Base-by-base conservation (phyloP, 2,888 invertebrate genomes). In the Hirudinaria manillensis region DNA sequence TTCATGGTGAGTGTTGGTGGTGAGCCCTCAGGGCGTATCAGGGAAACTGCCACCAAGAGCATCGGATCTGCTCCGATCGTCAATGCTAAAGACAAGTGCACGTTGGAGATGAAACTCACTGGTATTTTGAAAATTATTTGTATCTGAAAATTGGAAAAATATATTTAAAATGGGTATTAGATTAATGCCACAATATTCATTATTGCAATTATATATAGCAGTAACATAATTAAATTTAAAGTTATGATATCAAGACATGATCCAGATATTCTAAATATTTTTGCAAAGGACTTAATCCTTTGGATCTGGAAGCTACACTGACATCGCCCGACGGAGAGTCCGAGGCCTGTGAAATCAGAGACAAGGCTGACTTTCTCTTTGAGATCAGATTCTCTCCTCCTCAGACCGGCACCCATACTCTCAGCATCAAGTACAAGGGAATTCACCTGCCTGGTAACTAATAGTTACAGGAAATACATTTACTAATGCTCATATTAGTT, bases 401-500 rank as follows among this genome's bases (percentile, higher is more conserved):
- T 86, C 93, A 94, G 85, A 87, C 94, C 79, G 98, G 98, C 0
- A 91, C 95, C 1, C 97, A 98, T 87, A 95, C 94, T 0, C 93
- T 98, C 0, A 94, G 94, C 19, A 94, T 97, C 79, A 92, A 93
- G 83, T 94, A 95, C 89, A 93, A 94, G 89, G 95, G 94, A 79
- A 92, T 95, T 86, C 96, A 97, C 87, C 94, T 97, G 84, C 94
- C 96, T 81, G 95, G 91, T 90, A 81, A 56, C 0, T 24, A 2
- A 34, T 34, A 34, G 10, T 1, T 61, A 13, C 3, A 38, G 1
- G 16, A 16, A n/a, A n/a, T n/a, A n/a, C n/a, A n/a, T n/a, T n/a
- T n/a, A n/a, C n/a, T n/a, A n/a, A n/a, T n/a, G n/a, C n/a, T n/a
- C n/a, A n/a, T n/a, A n/a, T n/a, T n/a, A n/a, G n/a, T n/a, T n/a